A percentile compares a stretch with the other conserved stretches of the same genome.
phyloP scores from a whole-genome alignment of 2,797 vertebrate genomes.

The Argyrosomus regius region DNA sequence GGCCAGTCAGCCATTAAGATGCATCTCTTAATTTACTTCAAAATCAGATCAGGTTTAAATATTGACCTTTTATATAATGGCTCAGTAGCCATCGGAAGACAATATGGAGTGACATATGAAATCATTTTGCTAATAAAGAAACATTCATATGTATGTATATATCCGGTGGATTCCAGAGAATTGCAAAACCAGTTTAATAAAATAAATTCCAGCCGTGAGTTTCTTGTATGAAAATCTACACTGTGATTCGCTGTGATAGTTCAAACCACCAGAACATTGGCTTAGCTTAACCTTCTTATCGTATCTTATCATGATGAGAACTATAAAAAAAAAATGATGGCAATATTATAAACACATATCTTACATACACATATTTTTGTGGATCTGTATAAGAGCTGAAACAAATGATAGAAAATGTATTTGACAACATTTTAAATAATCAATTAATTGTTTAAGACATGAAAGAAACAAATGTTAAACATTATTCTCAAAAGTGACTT shows the following conservation, averaged over 20 bases:
- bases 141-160: too few species aligned
- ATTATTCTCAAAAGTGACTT: not conserved
- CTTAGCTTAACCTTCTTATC: not conserved
- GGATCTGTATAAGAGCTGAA: not conserved
- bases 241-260: not conserved
- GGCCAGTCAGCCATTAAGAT: not conserved
- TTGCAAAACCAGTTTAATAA: not conserved
- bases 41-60: not conserved
- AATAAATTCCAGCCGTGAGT: not conserved
- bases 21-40: not conserved
- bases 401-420: not conserved
- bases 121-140: not conserved
- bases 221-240: not conserved
- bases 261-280: not conserved
- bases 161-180: not conserved
- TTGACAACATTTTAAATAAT: not conserved
- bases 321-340: not conserved
- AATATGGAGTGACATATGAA: not conserved
- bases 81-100: not conserved
- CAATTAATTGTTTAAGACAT: not conserved
- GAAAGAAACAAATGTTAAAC: not conserved
- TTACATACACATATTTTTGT: not conserved
- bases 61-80: slow-evolving; percentile 2
- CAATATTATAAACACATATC: not conserved
- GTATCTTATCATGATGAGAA: not conserved